A percentile compares a stretch with the other conserved stretches of the same genome.
phyloP scores from a whole-genome alignment of 2,113 vertebrate species.

The Maccullochella peelii region DNA sequence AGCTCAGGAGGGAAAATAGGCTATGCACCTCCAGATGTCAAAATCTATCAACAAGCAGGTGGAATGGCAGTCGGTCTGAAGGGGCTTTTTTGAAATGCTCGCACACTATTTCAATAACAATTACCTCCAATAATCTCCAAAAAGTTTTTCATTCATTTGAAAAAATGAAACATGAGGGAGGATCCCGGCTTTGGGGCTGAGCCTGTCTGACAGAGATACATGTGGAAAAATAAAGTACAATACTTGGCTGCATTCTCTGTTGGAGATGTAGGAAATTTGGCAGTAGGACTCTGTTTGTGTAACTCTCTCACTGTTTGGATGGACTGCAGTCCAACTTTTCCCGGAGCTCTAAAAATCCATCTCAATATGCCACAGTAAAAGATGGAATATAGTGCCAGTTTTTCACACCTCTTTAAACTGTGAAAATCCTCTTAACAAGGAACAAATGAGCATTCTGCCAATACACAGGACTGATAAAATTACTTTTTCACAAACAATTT shows the following conservation, averaged over 20 bases:
- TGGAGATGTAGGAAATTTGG: slow-evolving; percentile 34
- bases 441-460: not conserved
- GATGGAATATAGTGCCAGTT: not conserved
- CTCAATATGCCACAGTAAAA: slow-evolving; percentile 11
- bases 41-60: slow-evolving; percentile 55
- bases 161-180: slow-evolving; percentile 31
- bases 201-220: slow-evolving; percentile 57
- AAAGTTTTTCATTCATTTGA: slow-evolving; percentile 44
- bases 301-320: slow-evolving; percentile 51
- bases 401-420: not conserved
- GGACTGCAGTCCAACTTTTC: slow-evolving; percentile 27
- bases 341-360: slow-evolving; percentile 31
- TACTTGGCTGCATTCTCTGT: slow-evolving; percentile 33
- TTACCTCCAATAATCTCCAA: slow-evolving; percentile 49
- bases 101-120: slow-evolving; percentile 32
- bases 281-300: slow-evolving; percentile 40
- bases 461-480: not conserved
- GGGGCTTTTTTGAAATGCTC: slow-evolving; percentile 29
- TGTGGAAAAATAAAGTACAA: slow-evolving; percentile 31
- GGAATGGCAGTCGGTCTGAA: slow-evolving; percentile 28
- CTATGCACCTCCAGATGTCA: slow-evolving; percentile 27
- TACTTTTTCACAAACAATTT: not conserved
- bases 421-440: not conserved
- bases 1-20: not conserved
- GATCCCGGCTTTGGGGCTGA: slow-evolving; percentile 36